A percentile compares a stretch with the other conserved stretches of the same genome.
Conservation (phyloP, 2,888 invertebrate species). For the Sminthurides aquaticus region DNA sequence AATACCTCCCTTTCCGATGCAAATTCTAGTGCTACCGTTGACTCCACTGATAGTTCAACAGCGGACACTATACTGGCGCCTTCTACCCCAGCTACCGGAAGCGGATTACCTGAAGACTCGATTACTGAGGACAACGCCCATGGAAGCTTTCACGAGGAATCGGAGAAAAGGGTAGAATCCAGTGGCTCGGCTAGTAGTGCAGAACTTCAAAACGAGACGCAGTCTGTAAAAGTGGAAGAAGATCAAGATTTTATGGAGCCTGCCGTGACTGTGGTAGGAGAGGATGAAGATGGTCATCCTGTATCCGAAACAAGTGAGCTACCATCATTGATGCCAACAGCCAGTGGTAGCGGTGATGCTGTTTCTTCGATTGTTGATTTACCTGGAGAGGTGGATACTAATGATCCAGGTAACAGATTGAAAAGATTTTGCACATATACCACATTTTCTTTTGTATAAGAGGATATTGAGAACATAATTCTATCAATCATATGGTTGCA, state of each 20-base stretch:
- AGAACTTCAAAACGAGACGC: background rate
- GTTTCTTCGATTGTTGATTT: conserved; percentile 4
- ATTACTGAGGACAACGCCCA: background rate
- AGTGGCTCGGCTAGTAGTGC: background rate
- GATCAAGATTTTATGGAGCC: conserved; percentile 25
- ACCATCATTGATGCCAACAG: conserved; percentile 34
- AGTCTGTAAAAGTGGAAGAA: background rate
- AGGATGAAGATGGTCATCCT: conserved; percentile 20
- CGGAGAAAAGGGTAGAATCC: background rate
- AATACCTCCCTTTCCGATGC: background rate
- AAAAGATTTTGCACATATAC: background rate
- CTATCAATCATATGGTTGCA: no score
- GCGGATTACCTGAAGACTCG: background rate
- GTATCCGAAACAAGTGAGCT: conserved; percentile 5
- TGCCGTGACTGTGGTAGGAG: conserved; percentile 11
- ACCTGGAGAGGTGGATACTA: background rate
- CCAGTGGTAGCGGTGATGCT: conserved; percentile 36
- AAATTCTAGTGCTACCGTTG: background rate
- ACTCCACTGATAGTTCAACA: background rate
- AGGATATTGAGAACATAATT: no score
- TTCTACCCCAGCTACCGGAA: background rate
- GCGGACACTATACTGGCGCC: background rate
- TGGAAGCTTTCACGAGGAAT: no score
- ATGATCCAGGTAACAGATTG: conserved; percentile 29
- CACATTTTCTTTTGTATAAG: background rate